Base-by-base conservation (phyloP, 1,140 invertebrate species). In the Cydia amplana region DNA sequence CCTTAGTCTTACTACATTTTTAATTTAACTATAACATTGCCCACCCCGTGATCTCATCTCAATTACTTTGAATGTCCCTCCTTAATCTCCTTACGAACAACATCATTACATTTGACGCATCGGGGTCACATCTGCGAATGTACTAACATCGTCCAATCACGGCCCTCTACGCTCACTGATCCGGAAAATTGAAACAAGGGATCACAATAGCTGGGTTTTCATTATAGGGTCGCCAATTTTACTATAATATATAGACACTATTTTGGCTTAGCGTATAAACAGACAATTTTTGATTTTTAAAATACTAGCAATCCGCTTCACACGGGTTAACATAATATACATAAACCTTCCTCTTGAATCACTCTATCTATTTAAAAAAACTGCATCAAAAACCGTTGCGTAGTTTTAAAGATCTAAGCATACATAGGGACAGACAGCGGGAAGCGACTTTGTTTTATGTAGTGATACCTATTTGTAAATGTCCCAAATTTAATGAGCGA, bases 131-230 rank as follows among this genome's bases (percentile, higher is more conserved):
- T 70, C 65, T 70, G 65, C 65, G 65, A 43, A n/a, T 49, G 64
- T n/a, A n/a, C n/a, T n/a, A n/a, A n/a, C 28, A 67, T 0, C 65
- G 32, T 77, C 70, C 86, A 87, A 92, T 91, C 88, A 84, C 88
- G 60, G 75, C 76, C 80, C 87, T 86, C 85, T 82, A 80, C 81
- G 81, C 74, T 78, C 89, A 78, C 77, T 90, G 88, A 78, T 80
- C 88, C 81, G 88, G 91, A 91, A 91, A 92, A 92, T 92, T 91
- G 88, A 86, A 90, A 92, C 88, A 86, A 88, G 89, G 88, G 87
- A 46, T 67, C 20, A 73, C 72, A 49, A 73, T 51, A 51, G 43
- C n/a, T 72, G 25, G 12, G 43, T 16, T 46, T 12, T 46, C 43
- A 46, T 46, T 46, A 46, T 46, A 46, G 43, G 43, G 43, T 46